Base-by-base conservation (phyloP, 2,888 invertebrate genomes). In the Dryobota labecula region DNA sequence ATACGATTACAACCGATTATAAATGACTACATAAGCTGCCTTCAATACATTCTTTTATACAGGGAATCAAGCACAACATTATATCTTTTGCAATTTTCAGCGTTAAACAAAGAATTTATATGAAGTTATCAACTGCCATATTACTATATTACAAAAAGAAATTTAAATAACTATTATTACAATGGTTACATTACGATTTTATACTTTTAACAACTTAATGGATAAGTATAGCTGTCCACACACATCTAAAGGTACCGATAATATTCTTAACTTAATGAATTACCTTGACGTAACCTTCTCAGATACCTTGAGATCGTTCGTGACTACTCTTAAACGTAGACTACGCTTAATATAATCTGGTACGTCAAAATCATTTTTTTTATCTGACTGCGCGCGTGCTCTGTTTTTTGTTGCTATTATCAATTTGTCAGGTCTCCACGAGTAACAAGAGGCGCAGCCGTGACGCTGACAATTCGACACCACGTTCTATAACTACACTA, bases 351-450 rank as follows among this genome's bases (percentile, higher is more conserved):
- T 13, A 6, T 53, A 36, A 45, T 57, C 20, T 78, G 78, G 41
- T 78, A 71, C 27, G 30, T 62, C 20, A 1, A 30, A 47, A 20
- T 53, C 11, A 15, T 13, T 15, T 33, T 20, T n/a, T 8, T 56
- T 6, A n/a, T 27, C 13, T 56, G 15, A 36, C 38, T 45, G 9
- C 33, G 38, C 61, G n/a, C 56, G 49, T 27, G 33, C 27, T 45
- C 30, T 56, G 8, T 49, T 70, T 61, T 66, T 78, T 75, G 57
- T 81, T 66, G 36, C 61, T 63, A 41, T 81, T 76, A 58, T 77
- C 33, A 63, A 76, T 66, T 78, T 78, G 62, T 63, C 78, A 78
- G 78, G 77, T 81, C 15, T 41, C 36, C 30, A 47, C 54, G 38
- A 63, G 60, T 56, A 33, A 61, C 27, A 49, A 49, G 18, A 60